Conservation (phyloP, 2,797 vertebrate species). For the Loris lydekkerianus region DNA sequence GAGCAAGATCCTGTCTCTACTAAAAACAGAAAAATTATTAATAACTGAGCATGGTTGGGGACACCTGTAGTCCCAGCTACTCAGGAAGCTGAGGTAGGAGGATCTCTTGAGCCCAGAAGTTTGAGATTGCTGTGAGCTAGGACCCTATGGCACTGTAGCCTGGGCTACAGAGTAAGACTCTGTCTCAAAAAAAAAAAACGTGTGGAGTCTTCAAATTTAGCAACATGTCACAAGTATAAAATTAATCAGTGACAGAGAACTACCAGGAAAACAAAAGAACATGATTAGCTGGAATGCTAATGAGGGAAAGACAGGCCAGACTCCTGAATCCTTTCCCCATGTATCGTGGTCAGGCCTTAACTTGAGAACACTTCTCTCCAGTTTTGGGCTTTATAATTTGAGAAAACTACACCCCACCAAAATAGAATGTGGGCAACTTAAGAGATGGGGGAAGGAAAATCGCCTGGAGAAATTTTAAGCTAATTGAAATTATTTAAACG, state of each 20-base stretch:
- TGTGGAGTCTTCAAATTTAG: conserved; percentile 17
- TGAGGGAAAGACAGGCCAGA: conserved; percentile 34
- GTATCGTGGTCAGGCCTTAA: background rate
- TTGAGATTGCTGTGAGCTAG: no score
- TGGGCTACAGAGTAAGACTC: no score
- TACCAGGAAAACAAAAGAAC: background rate
- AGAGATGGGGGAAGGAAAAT: background rate
- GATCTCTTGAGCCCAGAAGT: no score
- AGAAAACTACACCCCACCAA: background rate
- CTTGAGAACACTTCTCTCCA: background rate
- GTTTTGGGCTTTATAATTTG: background rate
- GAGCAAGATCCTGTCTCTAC: no score
- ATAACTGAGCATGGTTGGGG: no score
- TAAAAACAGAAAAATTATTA: no score
- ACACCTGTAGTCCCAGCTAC: no score
- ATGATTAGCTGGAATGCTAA: background rate
- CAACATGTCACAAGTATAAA: background rate
- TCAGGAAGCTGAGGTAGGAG: no score
- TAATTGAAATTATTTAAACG: conserved; percentile 41
- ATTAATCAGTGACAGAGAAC: background rate
- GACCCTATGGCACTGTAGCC: no score
- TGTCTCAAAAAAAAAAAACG: background rate
- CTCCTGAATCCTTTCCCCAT: conserved; percentile 36
- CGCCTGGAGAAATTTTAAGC: conserved; percentile 16
- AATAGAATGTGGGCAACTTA: background rate